phyloP scores from a whole-genome alignment of 1,140 invertebrate species.

The Nasonia longicornis region DNA sequence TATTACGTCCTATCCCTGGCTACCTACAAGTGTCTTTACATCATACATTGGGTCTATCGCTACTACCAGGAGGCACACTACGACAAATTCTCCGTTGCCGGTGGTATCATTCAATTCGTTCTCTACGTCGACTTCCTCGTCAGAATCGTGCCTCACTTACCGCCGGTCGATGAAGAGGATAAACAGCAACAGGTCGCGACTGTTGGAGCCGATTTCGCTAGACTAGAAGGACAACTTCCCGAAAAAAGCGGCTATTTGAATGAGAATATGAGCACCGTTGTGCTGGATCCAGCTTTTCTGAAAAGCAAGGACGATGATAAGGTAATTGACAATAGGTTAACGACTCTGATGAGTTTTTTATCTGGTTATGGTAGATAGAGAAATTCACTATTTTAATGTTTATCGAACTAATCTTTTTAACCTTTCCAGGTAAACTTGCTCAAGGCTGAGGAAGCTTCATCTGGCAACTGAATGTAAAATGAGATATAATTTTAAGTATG shows the following conservation, averaged over 20 bases:
- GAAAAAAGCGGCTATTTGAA: conserved; percentile 8
- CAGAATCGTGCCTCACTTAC: background rate
- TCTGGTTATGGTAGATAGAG: background rate
- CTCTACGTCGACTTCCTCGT: conserved; percentile 99
- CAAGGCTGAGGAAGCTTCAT: background rate
- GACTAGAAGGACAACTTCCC: background rate
- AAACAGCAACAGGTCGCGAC: background rate
- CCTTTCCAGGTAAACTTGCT: background rate
- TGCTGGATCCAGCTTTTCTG: conserved; percentile 10
- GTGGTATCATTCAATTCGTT: conserved; percentile 96
- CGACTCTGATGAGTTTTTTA: background rate
- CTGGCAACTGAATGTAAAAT: background rate
- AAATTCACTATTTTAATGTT: background rate
- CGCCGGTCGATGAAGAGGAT: background rate
- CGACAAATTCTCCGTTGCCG: conserved; percentile 95
- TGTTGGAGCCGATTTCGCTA: background rate
- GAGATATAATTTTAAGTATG: background rate
- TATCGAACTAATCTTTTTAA: background rate
- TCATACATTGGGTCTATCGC: conserved; percentile 98
- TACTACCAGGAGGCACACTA: conserved; percentile 94
- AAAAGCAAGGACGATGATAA: background rate
- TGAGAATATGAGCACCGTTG: background rate
- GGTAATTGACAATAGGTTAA: background rate
- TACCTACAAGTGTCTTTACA: conserved; percentile 94
- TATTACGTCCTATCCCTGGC: conserved; percentile 99